Evolutionary conservation across 2,113 vertebrate species (phyloP).

Genomic region (Odobenus rosmarus): DNA sequence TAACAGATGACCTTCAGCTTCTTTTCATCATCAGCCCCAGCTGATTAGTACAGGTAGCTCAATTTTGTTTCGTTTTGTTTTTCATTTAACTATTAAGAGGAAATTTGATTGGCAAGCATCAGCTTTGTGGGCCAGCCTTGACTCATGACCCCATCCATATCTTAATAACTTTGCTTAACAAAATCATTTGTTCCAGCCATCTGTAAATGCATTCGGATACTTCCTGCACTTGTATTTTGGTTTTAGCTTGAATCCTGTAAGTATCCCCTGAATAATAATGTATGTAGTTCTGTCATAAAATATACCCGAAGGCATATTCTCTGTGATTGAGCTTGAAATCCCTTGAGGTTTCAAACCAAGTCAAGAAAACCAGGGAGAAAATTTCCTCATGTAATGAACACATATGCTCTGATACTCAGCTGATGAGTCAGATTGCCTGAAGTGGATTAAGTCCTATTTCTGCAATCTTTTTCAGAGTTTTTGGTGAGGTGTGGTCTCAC

Average conservation of each 20-base stretch:
- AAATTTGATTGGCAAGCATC: not conserved
- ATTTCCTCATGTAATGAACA: not conserved
- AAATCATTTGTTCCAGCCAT: not conserved
- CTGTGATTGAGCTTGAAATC: conserved; percentile 24
- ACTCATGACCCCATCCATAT: not conserved
- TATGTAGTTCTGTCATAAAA: not conserved
- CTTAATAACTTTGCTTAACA: not conserved
- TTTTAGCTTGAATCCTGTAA: conserved; percentile 27
- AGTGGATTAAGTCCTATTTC: not conserved
- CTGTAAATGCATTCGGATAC: not conserved
- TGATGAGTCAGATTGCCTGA: not conserved
- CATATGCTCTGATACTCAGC: not conserved
- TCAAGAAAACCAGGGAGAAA: conserved; percentile 34
- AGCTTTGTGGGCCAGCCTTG: not conserved
- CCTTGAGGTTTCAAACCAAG: not conserved
- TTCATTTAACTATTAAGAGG: not conserved
- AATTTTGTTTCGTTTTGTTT: not conserved
- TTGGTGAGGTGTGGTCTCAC: not conserved
- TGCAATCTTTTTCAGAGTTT: not conserved
- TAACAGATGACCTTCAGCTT: not conserved
- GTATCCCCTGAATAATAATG: not conserved
- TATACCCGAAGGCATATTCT: not conserved
- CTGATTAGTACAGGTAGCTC: not conserved
- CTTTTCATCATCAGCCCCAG: not conserved
- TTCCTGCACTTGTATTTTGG: not conserved